These are phyloP conservation scores for Pasiphila rectangulata DNA, from an alignment of 2,888 invertebrate species.

Conservation along the genomic window DNA sequence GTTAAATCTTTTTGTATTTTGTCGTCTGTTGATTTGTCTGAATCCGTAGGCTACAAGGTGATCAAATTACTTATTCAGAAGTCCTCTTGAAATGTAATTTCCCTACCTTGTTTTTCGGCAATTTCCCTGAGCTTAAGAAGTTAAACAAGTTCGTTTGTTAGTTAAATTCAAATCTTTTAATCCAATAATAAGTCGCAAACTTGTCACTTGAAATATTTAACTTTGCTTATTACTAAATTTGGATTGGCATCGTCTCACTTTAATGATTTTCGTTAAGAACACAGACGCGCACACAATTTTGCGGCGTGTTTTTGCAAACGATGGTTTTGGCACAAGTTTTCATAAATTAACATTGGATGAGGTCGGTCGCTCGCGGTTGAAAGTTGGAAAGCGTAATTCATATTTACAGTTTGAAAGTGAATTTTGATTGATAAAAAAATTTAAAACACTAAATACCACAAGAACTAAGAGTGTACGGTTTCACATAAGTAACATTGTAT, in stretches of 20 bases:
- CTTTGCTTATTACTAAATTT: conserved; percentile 32
- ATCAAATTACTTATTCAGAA: conserved; percentile 13
- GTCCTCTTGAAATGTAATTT: conserved; percentile 12
- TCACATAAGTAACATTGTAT: too few species aligned
- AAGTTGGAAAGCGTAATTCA: too few species aligned
- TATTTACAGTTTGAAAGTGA: too few species aligned
- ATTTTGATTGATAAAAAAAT: too few species aligned
- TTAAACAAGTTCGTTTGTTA: conserved; percentile 31
- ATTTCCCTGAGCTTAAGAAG: conserved; percentile 15
- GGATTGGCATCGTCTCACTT: conserved; percentile 24
- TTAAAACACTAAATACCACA: too few species aligned
- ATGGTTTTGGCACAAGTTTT: background rate
- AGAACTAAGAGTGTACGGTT: too few species aligned
- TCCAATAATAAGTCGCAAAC: conserved; percentile 24
- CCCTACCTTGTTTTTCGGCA: conserved; percentile 19
- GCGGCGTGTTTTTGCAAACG: background rate
- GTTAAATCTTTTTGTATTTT: too few species aligned
- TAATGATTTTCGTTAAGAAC: conserved; percentile 14
- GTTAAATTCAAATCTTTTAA: conserved; percentile 31
- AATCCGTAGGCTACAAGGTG: background rate
- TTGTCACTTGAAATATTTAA: conserved; percentile 29
- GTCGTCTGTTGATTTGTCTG: background rate
- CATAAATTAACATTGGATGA: too few species aligned
- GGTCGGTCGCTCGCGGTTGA: too few species aligned
- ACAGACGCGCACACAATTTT: too few species aligned